These are phyloP conservation scores for Etheostoma nigrum DNA, from an alignment of 2,797 vertebrate species.

Conservation along the genomic window DNA sequence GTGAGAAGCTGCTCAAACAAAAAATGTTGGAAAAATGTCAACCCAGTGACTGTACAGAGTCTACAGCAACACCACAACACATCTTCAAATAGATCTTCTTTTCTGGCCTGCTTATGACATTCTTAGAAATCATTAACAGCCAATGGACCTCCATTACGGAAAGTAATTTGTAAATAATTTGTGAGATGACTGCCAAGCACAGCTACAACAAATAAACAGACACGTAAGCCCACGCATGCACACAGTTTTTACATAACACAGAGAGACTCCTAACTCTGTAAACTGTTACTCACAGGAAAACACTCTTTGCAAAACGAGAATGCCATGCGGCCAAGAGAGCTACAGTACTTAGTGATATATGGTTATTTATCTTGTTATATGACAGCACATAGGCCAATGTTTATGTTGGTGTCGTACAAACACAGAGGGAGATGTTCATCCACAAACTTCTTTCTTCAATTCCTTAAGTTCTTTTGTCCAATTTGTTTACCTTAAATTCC, in stretches of 20 bases:
- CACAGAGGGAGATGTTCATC: neutral
- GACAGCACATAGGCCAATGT: neutral
- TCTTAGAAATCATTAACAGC: constrained; percentile 30
- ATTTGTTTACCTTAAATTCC: neutral
- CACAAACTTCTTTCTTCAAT: neutral
- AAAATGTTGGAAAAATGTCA: neutral
- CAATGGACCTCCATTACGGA: constrained; percentile 21
- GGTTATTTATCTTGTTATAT: neutral
- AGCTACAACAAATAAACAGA: constrained; percentile 46
- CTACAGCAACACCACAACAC: neutral
- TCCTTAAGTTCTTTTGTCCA: neutral
- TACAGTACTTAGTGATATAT: neutral
- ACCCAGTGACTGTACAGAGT: neutral
- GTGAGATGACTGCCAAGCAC: constrained; percentile 36
- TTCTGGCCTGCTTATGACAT: constrained; percentile 15
- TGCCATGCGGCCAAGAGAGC: neutral
- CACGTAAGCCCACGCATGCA: constrained; percentile 26
- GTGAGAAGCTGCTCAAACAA: neutral
- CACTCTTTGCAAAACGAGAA: neutral
- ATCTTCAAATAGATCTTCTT: constrained; percentile 2
- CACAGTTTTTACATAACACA: constrained; percentile 29
- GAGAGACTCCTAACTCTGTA: constrained; percentile 15
- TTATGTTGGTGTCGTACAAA: neutral
- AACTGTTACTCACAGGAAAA: constrained; percentile 23
- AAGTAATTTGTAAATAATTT: constrained; percentile 24